Base-by-base conservation (phyloP, 2,797 vertebrate species). In the Pampus argenteus region DNA sequence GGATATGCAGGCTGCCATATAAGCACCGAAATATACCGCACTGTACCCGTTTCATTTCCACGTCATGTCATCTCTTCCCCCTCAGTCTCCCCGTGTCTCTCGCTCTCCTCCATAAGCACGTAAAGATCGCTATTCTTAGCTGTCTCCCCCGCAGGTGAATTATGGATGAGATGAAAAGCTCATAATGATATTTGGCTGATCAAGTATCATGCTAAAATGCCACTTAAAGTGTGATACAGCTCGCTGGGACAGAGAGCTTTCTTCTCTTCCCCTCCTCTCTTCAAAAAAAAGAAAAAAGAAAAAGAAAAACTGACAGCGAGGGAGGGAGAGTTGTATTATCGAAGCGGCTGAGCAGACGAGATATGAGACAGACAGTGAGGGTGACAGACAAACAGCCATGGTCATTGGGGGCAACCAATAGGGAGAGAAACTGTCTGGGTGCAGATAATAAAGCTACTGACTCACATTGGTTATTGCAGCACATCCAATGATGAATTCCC, bases 101-200 rank as follows among this genome's bases (percentile, higher is more conserved):
- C 34, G 1, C 61, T 62, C 59, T 54, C 56, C 67, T 81, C 70
- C 67, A 59, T 65, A 49, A 60, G 70, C 71, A 20, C 64, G 71
- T 66, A 81, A 69, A 73, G 70, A 29, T 13, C 9, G 48, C 86
- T 89, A 92, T 89, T 90, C 86, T 89, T 90, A 87, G 86, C 85
- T 2, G 40, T 66, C 80, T 64, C 81, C 69, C 82, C 78, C 57
- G 44, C 76, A 84, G 89, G 88, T 93, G 84, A 93, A 93, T 92
- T 91, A 93, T 93, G 79, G 82, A 92, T 93, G 92, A 93, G 91
- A 83, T 90, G 82, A 84, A 87, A 86, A 88, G 91, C 88, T 88
- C 65, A 57, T 81, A 76, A 89, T 78, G 85, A 90, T 90, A 91
- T 91, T 91, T 86, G 79, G 74, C 87, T 86, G 91, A 92, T 92